A percentile compares a stretch with the other conserved stretches of the same genome.
Conservation (phyloP, 2,113 vertebrate species). For the Colius striatus region DNA sequence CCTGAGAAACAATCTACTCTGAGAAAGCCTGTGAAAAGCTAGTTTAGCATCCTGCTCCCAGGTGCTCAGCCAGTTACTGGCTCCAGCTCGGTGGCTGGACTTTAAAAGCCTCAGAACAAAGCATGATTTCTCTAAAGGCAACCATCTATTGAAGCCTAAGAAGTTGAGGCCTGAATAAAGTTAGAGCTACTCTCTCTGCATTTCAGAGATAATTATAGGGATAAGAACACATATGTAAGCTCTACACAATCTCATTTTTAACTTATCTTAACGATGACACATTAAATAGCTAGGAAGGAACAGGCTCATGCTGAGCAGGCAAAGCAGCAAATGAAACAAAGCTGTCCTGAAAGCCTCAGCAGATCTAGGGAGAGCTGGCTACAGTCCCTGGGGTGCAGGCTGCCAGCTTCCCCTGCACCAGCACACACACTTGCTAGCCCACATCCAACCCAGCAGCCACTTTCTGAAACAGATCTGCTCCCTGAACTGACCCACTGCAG, state of each 20-base stretch:
- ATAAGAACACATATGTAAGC: background rate
- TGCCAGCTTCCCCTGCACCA: background rate
- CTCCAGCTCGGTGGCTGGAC: background rate
- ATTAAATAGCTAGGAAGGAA: background rate
- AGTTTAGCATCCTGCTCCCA: background rate
- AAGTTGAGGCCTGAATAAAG: background rate
- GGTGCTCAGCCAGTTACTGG: background rate
- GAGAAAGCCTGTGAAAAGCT: background rate
- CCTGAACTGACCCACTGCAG: background rate
- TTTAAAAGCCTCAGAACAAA: background rate
- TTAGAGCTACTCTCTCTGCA: background rate
- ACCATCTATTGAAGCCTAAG: background rate
- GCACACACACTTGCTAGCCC: accelerated
- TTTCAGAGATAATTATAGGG: background rate
- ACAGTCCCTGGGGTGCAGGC: background rate
- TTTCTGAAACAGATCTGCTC: accelerated
- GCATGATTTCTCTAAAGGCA: background rate
- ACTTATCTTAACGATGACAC: background rate
- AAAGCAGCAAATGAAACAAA: background rate
- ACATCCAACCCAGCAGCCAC: background rate
- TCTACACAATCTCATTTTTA: background rate
- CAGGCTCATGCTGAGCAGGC: background rate
- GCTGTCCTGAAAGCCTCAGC: background rate
- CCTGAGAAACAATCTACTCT: background rate
- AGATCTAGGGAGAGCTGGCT: background rate